Conservation (phyloP, 2,888 invertebrate genomes). For the Lissocephala sabroskyi region DNA sequence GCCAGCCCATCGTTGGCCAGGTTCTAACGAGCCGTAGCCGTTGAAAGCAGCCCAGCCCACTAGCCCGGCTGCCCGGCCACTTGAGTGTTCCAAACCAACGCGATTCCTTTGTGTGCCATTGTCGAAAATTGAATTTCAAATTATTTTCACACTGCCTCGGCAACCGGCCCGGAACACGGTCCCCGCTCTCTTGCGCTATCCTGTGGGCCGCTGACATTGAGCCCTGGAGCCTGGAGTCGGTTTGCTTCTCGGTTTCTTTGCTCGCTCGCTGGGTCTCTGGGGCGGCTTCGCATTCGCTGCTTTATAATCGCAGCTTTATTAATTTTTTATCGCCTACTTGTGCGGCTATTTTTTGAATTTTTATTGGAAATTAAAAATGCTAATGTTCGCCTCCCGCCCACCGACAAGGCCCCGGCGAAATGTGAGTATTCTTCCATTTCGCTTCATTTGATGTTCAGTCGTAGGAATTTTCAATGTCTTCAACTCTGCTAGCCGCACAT, state of each 20-base stretch:
- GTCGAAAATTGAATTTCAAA: constrained; percentile 65
- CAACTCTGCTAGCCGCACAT: constrained; percentile 10
- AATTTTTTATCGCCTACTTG: constrained; percentile 64
- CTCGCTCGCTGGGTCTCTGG: too few species aligned
- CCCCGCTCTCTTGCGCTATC: not conserved
- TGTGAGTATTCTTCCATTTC: constrained; percentile 18
- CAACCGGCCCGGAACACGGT: not conserved
- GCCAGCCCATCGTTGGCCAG: constrained; percentile 11
- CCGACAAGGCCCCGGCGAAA: constrained; percentile 9
- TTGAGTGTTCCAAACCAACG: constrained; percentile 6
- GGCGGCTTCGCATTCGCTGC: constrained; percentile 14
- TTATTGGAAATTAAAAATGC: constrained; percentile 64
- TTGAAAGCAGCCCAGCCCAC: constrained; percentile 6
- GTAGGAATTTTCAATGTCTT: constrained; percentile 1
- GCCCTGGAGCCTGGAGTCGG: not conserved
- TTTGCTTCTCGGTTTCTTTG: constrained; percentile 9
- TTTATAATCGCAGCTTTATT: constrained; percentile 61
- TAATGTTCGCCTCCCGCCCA: constrained; percentile 32
- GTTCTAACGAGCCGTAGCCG: constrained; percentile 45
- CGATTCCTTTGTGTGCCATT: constrained; percentile 63
- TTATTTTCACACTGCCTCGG: constrained; percentile 58
- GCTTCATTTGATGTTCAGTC: not conserved
- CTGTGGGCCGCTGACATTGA: constrained; percentile 30
- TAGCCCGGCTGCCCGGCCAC: too few species aligned
- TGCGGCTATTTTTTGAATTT: constrained; percentile 60